Base-by-base conservation (phyloP, 1,140 invertebrate species). In the Diabrotica virgifera region DNA sequence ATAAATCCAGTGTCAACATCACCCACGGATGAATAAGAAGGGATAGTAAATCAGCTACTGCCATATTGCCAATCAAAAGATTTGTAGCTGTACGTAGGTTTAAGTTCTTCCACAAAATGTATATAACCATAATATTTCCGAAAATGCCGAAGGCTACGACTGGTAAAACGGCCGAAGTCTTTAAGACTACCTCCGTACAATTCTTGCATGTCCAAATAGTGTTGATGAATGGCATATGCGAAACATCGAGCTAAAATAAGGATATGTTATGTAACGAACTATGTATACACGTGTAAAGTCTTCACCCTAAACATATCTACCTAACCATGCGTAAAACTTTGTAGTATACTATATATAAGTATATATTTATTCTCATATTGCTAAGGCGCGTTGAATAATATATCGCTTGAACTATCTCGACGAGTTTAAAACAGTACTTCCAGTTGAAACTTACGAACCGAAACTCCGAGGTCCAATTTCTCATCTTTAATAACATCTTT, bases 11-110 rank as follows among this genome's bases (percentile, higher is more conserved):
- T 5, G 68, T 63, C 5, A 87, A 81, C 36, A 91, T 78, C 71
- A 90, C 85, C 80, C 85, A 86, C 0, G 90, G 89, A 61, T 90
- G 90, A 7, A 93, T 81, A 4, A 91, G 64, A n/a, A 92, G 79
- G 0, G 87, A 91, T 0, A 88, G 74, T 4, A 93, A 79, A 78
- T 94, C 92, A 0, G 90, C 88, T 5, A 88, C 71, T 0, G 91
- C 91, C 82, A 94, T 86, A 70, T 92, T 94, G 36, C 88, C 85
- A 8, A 95, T 89, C 24, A 94, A 82, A 36, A 91, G 80, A 79
- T 94, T 93, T 5, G 90, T 91, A 0, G 90, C 85, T n/a, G 88
- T 88, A 63, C 86, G 83, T 60, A 93, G 81, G 66, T 87, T 83
- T 68, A 84, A 84, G 71, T 88, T 86, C n/a, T 81, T 84, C 0